Base-by-base conservation (phyloP, 2,113 vertebrate species). In the Xiphias gladius region DNA sequence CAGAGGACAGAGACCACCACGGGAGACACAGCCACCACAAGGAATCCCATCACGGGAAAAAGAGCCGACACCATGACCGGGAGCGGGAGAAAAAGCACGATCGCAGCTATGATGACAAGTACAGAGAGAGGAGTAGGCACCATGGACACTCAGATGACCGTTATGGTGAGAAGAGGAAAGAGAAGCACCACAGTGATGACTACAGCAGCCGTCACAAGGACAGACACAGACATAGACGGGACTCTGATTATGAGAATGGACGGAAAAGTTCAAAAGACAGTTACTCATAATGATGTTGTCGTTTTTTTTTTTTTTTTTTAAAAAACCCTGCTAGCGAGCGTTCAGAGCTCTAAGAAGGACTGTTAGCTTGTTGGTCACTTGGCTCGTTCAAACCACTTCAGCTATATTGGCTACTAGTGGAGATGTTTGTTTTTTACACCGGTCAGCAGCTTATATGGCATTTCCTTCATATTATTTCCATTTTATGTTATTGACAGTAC, bases 251-350 rank as follows among this genome's bases (percentile, higher is more conserved):
- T 32, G 95, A 96, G 41, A 96, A 95, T 86, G 96, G 96, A 92
- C 96, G 95, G 89, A 97, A 90, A 93, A 94, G 88, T 95, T 97
- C 95, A 90, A 96, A 95, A 95, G 95, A 97, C 95, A 93, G 91
- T 69, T 94, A 93, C 62, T 95, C 85, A 5, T 95, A 90, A 91
- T 89, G 59, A 13, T 32, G 8, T 57, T 54, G 2, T 28, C 5
- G n/a, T 32, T 69, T 43, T 17, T 5, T 68, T 57, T 35, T 26
- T 5, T 65, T 26, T 39, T 55, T 20, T 78, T 79, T 82, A 61
- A 7, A 39, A 84, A 46, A 58, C 30, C 50, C n/a, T 66, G 16
- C 20, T 19, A 11, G 24, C 13, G 52, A 58, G 50, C 5, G 1
- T 63, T 62, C 12, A n/a, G 58, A 43, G 43, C 58, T 72, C 52